Conservation (phyloP, 2,113 vertebrate species). For the Cyanoderma ruficeps region DNA sequence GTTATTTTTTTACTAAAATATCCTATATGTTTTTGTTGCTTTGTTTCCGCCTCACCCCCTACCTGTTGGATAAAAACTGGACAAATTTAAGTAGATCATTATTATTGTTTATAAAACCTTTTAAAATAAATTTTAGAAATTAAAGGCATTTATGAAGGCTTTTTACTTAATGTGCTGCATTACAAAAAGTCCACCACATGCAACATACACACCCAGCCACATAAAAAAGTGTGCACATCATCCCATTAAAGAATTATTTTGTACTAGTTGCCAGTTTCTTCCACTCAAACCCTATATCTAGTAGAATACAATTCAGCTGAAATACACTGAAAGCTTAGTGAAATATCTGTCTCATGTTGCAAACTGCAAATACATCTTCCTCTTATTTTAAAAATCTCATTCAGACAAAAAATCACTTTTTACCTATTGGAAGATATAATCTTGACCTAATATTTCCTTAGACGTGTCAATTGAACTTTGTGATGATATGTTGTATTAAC, state of each 20-base stretch:
- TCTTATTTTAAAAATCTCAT: not conserved
- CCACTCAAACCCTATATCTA: not conserved
- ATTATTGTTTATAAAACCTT: not conserved
- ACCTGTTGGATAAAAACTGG: not conserved
- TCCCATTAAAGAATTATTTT: not conserved
- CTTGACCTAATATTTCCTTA: not conserved
- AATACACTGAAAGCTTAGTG: not conserved
- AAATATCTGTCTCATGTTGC: not conserved
- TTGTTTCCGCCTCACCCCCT: fast-evolving
- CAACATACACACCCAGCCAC: not conserved
- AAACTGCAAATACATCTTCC: not conserved
- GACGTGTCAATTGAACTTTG: not conserved
- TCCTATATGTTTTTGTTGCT: not conserved
- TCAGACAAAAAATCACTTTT: not conserved
- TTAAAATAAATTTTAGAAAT: not conserved
- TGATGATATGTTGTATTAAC: not conserved
- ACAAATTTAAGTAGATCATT: not conserved
- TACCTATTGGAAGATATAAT: not conserved
- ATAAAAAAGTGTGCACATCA: not conserved
- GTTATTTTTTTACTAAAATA: not conserved
- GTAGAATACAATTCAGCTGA: not conserved
- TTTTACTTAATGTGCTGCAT: not conserved
- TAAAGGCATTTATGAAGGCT: not conserved
- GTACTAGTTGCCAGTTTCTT: not conserved
- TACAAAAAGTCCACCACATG: not conserved